Evolutionary conservation across 2,797 vertebrate species (phyloP).

Genomic region (Myripristis murdjan): DNA sequence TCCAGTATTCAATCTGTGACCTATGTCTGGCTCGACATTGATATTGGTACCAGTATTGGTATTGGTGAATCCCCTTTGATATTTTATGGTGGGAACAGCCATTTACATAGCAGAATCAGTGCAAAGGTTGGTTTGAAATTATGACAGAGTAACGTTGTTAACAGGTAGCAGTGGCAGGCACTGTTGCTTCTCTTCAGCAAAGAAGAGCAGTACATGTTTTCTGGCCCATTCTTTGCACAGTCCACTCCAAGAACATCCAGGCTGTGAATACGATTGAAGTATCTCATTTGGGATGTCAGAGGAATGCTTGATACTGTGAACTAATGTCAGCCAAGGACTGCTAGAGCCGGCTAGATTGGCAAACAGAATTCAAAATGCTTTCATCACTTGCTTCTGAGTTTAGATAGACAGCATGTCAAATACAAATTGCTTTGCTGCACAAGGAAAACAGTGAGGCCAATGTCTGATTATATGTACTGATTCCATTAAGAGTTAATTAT

Average conservation of each 20-base stretch:
- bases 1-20: no score
- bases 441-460: conserved; percentile 35
- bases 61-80: no score
- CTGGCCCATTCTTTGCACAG: conserved; percentile 44
- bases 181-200: conserved; percentile 15
- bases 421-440: conserved; percentile 38
- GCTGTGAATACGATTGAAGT: conserved; percentile 74
- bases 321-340: conserved; percentile 79
- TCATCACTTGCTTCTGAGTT: conserved; percentile 54
- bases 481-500: conserved; percentile 15
- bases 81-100: conserved; percentile 1
- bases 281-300: conserved; percentile 74
- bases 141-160: neutral
- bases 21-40: no score
- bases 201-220: conserved; percentile 19
- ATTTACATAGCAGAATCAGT: neutral
- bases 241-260: conserved; percentile 53
- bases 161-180: conserved; percentile 7
- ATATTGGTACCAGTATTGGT: no score
- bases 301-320: conserved; percentile 67
- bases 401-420: conserved; percentile 59
- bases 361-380: conserved; percentile 72
- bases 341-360: conserved; percentile 65
- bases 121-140: neutral
- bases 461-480: neutral